Percentiles rank a stretch among this genome's conserved stretches.
Evolutionary conservation across 2,888 invertebrate species (phyloP).

Genomic region (Thecophora atra): DNA sequence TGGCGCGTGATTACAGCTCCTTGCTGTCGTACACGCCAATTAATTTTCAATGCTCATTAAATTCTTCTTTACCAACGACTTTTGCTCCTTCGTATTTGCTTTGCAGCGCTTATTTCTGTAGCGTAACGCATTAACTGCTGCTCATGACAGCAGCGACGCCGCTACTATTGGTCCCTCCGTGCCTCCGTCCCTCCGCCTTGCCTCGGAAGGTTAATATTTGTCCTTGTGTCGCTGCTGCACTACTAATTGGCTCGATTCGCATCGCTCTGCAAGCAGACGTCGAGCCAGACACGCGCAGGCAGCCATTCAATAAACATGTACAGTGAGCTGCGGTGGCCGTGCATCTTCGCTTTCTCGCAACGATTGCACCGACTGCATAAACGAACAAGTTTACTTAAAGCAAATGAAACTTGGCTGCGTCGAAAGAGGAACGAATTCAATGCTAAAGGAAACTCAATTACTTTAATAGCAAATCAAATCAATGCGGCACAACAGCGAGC

Average conservation of each 20-base stretch:
- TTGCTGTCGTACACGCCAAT: conserved; percentile 42
- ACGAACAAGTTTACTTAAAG: conserved; percentile 1
- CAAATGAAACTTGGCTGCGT: neutral
- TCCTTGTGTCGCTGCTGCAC: neutral
- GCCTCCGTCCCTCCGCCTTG: neutral
- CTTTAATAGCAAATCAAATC: conserved; percentile 29
- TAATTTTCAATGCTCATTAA: conserved; percentile 48
- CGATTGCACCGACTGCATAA: neutral
- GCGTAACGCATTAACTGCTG: conserved; percentile 27
- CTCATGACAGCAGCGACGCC: neutral
- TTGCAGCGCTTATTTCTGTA: conserved; percentile 21
- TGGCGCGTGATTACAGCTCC: neutral
- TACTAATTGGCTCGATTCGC: conserved; percentile 34
- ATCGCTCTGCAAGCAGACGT: neutral
- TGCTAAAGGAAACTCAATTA: conserved; percentile 26
- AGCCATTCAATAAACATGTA: conserved; percentile 31
- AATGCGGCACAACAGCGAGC: neutral
- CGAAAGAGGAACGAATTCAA: neutral
- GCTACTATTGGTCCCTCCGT: neutral
- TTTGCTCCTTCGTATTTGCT: conserved; percentile 7
- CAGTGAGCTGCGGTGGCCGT: neutral
- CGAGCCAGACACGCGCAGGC: neutral
- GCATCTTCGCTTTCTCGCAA: neutral
- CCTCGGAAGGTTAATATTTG: conserved; percentile 15
- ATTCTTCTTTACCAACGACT: conserved; percentile 38